Evolutionary conservation across 2,113 vertebrate genomes (phyloP), one percentile per base, ranked within the genome.

Genomic region (Grus americana): DNA sequence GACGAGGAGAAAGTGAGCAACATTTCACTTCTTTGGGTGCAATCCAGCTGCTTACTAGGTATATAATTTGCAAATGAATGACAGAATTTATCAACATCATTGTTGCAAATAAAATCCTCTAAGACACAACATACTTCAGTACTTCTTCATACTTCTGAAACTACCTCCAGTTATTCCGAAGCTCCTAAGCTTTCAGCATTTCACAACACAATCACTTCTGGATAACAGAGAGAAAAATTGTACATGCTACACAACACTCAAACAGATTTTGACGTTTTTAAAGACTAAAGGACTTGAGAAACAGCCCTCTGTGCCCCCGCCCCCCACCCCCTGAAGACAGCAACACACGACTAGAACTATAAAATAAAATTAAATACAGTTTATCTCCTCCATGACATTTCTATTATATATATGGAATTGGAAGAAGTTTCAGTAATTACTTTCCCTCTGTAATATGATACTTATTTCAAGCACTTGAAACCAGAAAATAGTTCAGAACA

Each of bases 401-500:
- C 80, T 88, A 70, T 94, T 92, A 50, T 62, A 96, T 9, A 71
- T 36, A 54, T 15, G 0, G 1, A 66, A 52, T 20, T 74, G 55
- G 82, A 90, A 65, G 58, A 90, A 78, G 67, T 86, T 86, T 88
- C 75, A 62, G 62, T 65, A 94, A 86, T 82, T 93, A 96, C 68
- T 85, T 82, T 29, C 50, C 38, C 40, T 80, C 63, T 80, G 34
- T 80, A 93, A 62, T 74, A 71, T 27, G n/a, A 54, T 70, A 40
- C 38, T 93, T 80, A 83, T 66, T 95, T 86, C 52, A 73, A 92
- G 63, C 65, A 71, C 67, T 71, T 71, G 74, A 47, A 86, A 92
- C 19, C 26, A 88, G 79, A 93, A 94, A 93, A 90, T 67, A 93
- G 75, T 79, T 95, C 85, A 70, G 88, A 95, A 96, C n/a, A 44